Evolutionary conservation across 2,113 vertebrate species (phyloP), one percentile per base, ranked within the genome.

Genomic region (Heptranchias perlo): DNA sequence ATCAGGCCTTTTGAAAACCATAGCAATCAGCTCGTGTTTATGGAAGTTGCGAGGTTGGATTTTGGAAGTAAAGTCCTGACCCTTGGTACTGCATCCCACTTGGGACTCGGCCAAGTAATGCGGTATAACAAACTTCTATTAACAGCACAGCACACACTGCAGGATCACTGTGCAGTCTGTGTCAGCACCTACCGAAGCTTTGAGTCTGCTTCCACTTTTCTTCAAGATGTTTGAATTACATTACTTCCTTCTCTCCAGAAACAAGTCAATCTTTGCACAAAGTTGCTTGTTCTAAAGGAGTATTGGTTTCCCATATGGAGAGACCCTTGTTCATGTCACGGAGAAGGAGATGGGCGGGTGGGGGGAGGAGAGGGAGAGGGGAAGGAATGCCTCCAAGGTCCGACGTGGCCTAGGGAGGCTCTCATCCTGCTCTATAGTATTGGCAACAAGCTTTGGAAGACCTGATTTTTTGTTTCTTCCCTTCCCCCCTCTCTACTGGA

Each of bases 171-270:
- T 61, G 89, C 54, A 14, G 89, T 13, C 35, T n/a, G 31, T 35
- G 54, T 92, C 54, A 16, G 44, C 84, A 18, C 44, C 39, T 23
- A 87, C 18, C 7, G 18, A 61, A 92, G 31, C 54, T n/a, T 8
- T 11, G 23, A 21, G 87, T 91, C 87, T 91, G 86, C 87, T 91
- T 91, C 49, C 87, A 91, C 21, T 91, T 91, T 58, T 54, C 52
- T 58, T 54, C 52, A 58, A 61, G 89, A 92, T 61, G 54, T 39
- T 92, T 62, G 89, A 61, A 35, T 14, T 91, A 25, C 35, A 61
- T 61, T 92, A 58, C 54, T 92, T 91, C 87, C 52, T 54, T 54
- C 52, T 13, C 23, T 58, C 7, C 52, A 91, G 52, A 52, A 86
- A 91, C 23, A 91, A 91, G 87, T 35, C 49, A 91, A 52, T 52